These are phyloP conservation scores for Apis mellifera DNA, from an alignment of 1,140 invertebrate species.

Conservation along the genomic window Amel_HAv3.1 CM009943.2:11153501-11154000, in stretches of 20 bases:
- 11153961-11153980: not conserved
- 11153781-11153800: not conserved
- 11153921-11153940: conserved; percentile 15
- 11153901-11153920: conserved; percentile 21
- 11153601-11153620: not conserved
- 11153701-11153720: not conserved
- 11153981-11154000: no score
- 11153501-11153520: not conserved
- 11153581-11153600: not conserved
- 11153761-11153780: not conserved
- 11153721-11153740: not conserved
- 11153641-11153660: not conserved
- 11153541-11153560: not conserved
- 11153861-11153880: conserved; percentile 45
- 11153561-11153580: not conserved
- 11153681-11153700: not conserved
- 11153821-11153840: not conserved
- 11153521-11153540: not conserved
- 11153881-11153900: conserved; percentile 55
- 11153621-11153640: not conserved
- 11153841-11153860: conserved; percentile 8
- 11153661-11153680: not conserved
- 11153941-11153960: conserved; percentile 25
- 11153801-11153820: not conserved
- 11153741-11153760: not conserved